Evolutionary conservation across 2,797 vertebrate genomes (phyloP).

Genomic region (Margarornis squamiger): DNA sequence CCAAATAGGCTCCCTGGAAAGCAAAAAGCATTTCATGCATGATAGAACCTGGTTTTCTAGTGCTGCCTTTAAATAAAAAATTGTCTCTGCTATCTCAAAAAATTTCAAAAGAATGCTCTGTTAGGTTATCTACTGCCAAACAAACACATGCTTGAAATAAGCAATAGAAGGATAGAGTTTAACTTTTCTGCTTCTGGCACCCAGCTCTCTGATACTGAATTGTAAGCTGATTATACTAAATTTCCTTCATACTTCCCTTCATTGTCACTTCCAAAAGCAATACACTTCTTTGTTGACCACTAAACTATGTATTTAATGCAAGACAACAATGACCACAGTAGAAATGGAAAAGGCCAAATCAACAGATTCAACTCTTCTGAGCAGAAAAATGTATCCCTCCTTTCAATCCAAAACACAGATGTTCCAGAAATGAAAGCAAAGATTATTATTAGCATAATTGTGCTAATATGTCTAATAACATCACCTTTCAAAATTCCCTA

Average conservation of each 20-base stretch:
- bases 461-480: background rate
- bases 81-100: background rate
- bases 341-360: background rate
- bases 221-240: background rate
- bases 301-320: background rate
- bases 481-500: background rate
- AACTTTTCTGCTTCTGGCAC: background rate
- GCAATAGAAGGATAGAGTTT: background rate
- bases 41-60: background rate
- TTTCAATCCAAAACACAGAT: background rate
- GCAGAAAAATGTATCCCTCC: background rate
- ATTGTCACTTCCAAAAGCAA: background rate
- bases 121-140: background rate
- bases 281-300: background rate
- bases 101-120: background rate
- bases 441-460: background rate
- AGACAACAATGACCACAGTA: background rate
- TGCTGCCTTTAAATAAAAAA: background rate
- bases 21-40: slow-evolving; percentile 21
- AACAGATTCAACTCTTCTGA: background rate
- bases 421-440: background rate
- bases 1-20: slow-evolving; percentile 23
- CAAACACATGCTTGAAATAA: background rate
- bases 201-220: background rate
- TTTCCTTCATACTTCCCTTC: background rate